Conservation (phyloP, 2,888 invertebrate genomes). For the Vesta saturnalis region DNA sequence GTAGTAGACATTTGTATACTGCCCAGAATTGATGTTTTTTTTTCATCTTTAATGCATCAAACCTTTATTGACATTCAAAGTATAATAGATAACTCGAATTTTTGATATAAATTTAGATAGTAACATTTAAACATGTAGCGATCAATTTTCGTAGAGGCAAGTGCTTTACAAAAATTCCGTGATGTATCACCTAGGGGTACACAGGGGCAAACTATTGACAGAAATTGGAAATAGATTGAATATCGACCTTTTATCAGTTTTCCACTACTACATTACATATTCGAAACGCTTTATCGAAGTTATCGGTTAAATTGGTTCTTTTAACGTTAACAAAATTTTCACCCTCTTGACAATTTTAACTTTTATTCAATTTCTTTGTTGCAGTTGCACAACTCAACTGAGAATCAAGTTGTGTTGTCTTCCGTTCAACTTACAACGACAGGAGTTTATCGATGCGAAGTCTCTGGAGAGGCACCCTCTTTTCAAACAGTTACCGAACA, state of each 20-base stretch:
- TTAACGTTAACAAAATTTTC: constrained; percentile 38
- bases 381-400: constrained; percentile 75
- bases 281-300: constrained; percentile 52
- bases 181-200: constrained; percentile 58
- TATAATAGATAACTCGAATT: constrained; percentile 28
- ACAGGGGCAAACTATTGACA: constrained; percentile 56
- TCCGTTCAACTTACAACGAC: constrained; percentile 72
- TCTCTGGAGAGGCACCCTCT: constrained; percentile 76
- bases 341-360: constrained; percentile 23
- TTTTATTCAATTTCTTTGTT: constrained; percentile 42
- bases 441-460: constrained; percentile 75
- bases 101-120: constrained; percentile 51
- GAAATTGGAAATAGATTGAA: constrained; percentile 62
- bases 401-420: constrained; percentile 71
- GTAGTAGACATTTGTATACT: neutral
- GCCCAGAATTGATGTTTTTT: neutral
- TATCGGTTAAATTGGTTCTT: constrained; percentile 52
- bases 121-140: constrained; percentile 55
- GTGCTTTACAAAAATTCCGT: constrained; percentile 55
- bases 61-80: constrained; percentile 17
- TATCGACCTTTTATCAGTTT: constrained; percentile 58
- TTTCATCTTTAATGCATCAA: constrained; percentile 6
- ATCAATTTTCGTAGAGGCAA: constrained; percentile 57
- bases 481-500: constrained; percentile 76
- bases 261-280: constrained; percentile 53